Percentiles rank a stretch among this genome's conserved stretches.
Evolutionary conservation across 2,113 vertebrate genomes (phyloP).

Genomic region (Antigone vipio): DNA sequence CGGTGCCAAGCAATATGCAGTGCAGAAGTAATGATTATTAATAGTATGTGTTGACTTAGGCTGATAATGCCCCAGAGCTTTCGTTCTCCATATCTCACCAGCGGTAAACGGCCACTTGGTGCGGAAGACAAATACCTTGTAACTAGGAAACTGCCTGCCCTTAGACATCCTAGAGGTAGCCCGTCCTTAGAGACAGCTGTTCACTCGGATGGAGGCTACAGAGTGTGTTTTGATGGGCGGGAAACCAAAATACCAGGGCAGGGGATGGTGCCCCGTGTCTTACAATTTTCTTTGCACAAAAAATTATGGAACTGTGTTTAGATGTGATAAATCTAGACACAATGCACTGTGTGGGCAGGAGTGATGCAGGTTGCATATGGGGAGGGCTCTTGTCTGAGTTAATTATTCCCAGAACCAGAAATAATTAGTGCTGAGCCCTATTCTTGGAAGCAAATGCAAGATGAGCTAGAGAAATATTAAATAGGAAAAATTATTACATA

Average conservation of each 20-base stretch:
- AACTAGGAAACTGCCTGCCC: background rate
- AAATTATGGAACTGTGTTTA: background rate
- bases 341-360: background rate
- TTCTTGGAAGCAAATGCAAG: background rate
- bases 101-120: background rate
- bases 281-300: background rate
- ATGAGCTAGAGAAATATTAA: background rate
- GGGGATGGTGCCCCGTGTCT: background rate
- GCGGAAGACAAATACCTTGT: background rate
- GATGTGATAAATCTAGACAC: background rate
- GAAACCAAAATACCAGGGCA: background rate
- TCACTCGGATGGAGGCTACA: background rate
- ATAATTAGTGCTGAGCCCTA: background rate
- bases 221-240: background rate
- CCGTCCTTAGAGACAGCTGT: rapidly evolving
- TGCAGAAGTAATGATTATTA: constrained; percentile 20
- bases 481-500: background rate
- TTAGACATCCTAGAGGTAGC: background rate
- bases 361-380: background rate
- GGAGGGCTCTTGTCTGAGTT: background rate
- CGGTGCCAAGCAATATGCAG: background rate
- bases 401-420: constrained; percentile 3
- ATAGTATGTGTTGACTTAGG: constrained; percentile 18
- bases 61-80: constrained; percentile 20
- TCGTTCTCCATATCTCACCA: background rate